Percentiles rank a stretch among this genome's conserved stretches.
These are phyloP conservation scores for Callinectes sapidus DNA, from an alignment of 2,888 invertebrate genomes.

Conservation along the genomic window DNA sequence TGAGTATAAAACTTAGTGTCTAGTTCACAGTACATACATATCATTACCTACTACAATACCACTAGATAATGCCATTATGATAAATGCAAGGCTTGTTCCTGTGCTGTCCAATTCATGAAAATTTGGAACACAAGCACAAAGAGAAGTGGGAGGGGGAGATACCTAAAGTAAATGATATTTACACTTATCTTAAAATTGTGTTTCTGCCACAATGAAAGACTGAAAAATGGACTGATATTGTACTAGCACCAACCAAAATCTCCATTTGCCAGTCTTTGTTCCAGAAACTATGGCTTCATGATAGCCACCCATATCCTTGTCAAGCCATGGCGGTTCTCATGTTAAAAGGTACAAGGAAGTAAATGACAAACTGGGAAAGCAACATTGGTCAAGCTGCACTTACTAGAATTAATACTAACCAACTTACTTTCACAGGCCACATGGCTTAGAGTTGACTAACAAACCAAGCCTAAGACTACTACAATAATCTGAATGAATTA, in stretches of 20 bases:
- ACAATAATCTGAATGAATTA: not conserved
- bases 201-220: not conserved
- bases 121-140: not conserved
- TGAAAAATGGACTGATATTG: constrained; percentile 5
- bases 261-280: constrained; percentile 11
- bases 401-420: not conserved
- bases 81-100: constrained; percentile 9
- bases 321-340: not conserved
- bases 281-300: not conserved
- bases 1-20: not conserved
- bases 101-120: not conserved
- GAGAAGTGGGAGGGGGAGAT: not conserved
- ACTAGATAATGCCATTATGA: not conserved
- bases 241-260: constrained; percentile 12
- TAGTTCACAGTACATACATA: not conserved
- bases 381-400: not conserved
- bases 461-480: not conserved
- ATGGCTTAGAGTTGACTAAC: not conserved
- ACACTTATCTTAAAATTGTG: not conserved
- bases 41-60: not conserved
- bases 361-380: not conserved
- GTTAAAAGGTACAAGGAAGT: not conserved
- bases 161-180: not conserved
- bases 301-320: not conserved
- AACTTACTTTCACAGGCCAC: not conserved